Conservation (phyloP, 2,113 vertebrate genomes). For the Xiphophorus hellerii region DNA sequence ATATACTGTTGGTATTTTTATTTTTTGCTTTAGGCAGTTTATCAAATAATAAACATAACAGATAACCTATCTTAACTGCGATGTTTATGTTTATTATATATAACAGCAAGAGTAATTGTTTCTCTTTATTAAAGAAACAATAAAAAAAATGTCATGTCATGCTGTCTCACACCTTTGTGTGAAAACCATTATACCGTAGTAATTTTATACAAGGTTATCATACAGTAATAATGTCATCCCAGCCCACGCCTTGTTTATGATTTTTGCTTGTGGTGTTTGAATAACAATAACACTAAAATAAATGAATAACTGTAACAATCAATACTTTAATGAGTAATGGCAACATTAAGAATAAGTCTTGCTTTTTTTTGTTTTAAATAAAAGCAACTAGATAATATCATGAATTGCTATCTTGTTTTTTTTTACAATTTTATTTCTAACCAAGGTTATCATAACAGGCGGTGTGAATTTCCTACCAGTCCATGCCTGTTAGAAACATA, state of each 20-base stretch:
- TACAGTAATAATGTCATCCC: background rate
- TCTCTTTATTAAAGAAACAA: background rate
- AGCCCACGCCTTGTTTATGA: background rate
- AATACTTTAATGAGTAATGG: too few relatives aligned
- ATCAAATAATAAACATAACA: background rate
- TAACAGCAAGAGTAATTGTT: background rate
- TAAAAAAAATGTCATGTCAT: background rate
- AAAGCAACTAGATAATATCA: too few relatives aligned
- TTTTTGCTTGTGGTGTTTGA: too few relatives aligned
- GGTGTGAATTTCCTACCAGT: background rate
- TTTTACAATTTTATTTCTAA: background rate
- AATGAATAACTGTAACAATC: too few relatives aligned
- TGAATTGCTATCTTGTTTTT: too few relatives aligned
- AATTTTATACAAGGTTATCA: background rate
- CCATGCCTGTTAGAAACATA: background rate
- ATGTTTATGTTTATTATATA: background rate
- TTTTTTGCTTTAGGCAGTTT: background rate
- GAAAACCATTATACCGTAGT: background rate
- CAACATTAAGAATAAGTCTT: too few relatives aligned
- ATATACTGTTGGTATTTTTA: background rate
- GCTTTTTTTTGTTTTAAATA: too few relatives aligned
- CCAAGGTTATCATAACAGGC: background rate
- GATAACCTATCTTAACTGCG: background rate
- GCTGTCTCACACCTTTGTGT: background rate
- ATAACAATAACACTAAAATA: too few relatives aligned